Evolutionary conservation across 2,888 invertebrate genomes (phyloP).

Genomic region (Emesis russula): DNA sequence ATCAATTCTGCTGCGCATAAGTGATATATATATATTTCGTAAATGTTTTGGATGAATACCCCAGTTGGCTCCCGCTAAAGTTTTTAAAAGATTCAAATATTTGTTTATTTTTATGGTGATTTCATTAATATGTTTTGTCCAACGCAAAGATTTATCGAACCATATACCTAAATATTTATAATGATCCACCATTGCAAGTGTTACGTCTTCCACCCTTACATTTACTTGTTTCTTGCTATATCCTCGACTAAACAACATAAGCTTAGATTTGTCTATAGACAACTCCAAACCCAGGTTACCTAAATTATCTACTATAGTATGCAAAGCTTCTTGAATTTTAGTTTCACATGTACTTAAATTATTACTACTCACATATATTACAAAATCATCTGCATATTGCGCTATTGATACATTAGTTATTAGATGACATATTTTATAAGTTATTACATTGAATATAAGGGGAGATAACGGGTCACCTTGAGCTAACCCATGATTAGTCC

Average conservation of each 20-base stretch:
- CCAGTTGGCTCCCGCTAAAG: slow-evolving; percentile 41
- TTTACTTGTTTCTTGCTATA: neutral
- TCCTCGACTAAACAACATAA: slow-evolving; percentile 69
- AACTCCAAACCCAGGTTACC: slow-evolving; percentile 60
- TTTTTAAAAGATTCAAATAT: slow-evolving; percentile 57
- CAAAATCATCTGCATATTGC: too few species aligned
- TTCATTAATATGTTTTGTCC: slow-evolving; percentile 70
- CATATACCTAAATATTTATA: slow-evolving; percentile 63
- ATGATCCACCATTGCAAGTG: slow-evolving; percentile 6
- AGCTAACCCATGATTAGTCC: slow-evolving; percentile 33
- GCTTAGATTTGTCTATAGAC: slow-evolving; percentile 63
- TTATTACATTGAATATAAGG: too few species aligned
- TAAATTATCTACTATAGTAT: slow-evolving; percentile 38
- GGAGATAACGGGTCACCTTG: too few species aligned
- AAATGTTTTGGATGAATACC: slow-evolving; percentile 21
- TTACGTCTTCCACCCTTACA: slow-evolving; percentile 36
- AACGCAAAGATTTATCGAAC: slow-evolving; percentile 59
- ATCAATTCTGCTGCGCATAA: slow-evolving; percentile 16
- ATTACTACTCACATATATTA: neutral
- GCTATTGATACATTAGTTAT: too few species aligned
- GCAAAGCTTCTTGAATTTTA: slow-evolving; percentile 46
- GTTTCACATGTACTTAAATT: neutral
- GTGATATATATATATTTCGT: slow-evolving; percentile 9
- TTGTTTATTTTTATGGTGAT: slow-evolving; percentile 33
- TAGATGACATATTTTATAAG: too few species aligned